Percentiles rank a stretch among this genome's conserved stretches.
Conservation (phyloP, 1,140 invertebrate species). For the Papilio polyxenes region DNA sequence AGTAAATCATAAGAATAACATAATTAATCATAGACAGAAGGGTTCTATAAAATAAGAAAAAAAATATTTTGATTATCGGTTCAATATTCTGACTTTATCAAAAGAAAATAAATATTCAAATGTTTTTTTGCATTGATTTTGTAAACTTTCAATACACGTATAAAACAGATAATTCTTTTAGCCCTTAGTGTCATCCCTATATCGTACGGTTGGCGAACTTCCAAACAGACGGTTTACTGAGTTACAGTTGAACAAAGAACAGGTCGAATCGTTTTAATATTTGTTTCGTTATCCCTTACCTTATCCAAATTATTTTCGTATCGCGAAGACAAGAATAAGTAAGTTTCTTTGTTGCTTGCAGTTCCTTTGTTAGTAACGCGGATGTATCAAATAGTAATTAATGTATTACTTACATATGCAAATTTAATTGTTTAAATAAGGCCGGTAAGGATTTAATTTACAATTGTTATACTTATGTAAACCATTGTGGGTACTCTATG, state of each 20-base stretch:
- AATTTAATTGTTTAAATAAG: not conserved
- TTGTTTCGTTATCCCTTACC: conserved; percentile 16
- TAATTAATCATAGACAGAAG: too few relatives aligned
- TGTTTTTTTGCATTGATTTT: not conserved
- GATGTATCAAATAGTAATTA: conserved; percentile 10
- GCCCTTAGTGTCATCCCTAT: conserved; percentile 15
- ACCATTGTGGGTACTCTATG: not conserved
- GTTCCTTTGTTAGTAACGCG: conserved; percentile 29
- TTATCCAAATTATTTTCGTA: conserved; percentile 17
- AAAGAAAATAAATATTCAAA: not conserved
- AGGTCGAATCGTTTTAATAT: conserved; percentile 28
- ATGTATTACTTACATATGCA: conserved; percentile 2
- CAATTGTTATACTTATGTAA: not conserved
- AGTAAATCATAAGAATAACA: too few relatives aligned
- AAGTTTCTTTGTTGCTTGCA: not conserved
- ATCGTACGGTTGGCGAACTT: conserved; percentile 14
- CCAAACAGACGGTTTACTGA: conserved; percentile 32
- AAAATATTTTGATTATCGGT: too few relatives aligned
- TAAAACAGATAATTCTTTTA: not conserved
- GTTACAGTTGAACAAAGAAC: conserved; percentile 21
- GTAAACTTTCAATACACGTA: not conserved
- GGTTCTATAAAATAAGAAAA: too few relatives aligned
- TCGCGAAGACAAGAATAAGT: conserved; percentile 13
- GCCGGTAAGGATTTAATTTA: not conserved
- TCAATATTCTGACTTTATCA: not conserved